phyloP scores from a whole-genome alignment of 2,113 vertebrate genomes.

The Ahaetulla prasina region DNA sequence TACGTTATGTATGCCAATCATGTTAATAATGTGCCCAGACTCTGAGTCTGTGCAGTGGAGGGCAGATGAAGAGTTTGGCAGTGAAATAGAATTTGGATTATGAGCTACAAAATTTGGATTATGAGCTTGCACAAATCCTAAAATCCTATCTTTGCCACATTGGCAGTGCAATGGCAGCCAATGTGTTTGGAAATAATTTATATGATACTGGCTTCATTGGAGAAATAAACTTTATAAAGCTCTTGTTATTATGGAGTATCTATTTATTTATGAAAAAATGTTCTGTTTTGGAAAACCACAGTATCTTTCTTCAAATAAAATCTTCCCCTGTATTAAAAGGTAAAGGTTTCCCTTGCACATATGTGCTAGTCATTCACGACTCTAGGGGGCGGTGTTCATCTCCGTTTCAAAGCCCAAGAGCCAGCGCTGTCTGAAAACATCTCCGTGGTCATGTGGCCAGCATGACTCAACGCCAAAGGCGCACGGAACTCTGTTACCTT shows the following conservation, averaged over 20 bases:
- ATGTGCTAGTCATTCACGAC: too few species aligned
- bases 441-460: too few species aligned
- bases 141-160: not conserved
- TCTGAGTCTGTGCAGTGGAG: not conserved
- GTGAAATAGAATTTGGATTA: not conserved
- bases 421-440: too few species aligned
- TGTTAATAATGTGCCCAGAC: slow-evolving; percentile 17
- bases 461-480: too few species aligned
- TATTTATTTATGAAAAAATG: not conserved
- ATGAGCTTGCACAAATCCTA: slow-evolving; percentile 9
- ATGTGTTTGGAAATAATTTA: not conserved
- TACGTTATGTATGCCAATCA: slow-evolving; percentile 3
- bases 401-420: too few species aligned
- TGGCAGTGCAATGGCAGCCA: not conserved
- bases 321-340: not conserved
- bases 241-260: not conserved
- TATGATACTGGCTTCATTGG: not conserved
- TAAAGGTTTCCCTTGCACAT: too few species aligned
- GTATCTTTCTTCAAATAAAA: not conserved
- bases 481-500: too few species aligned
- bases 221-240: slow-evolving; percentile 52
- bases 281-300: not conserved
- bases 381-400: too few species aligned
- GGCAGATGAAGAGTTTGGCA: not conserved
- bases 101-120: not conserved